phyloP scores from a whole-genome alignment of 2,888 invertebrate genomes.

The Microplitis deprimator region DNA sequence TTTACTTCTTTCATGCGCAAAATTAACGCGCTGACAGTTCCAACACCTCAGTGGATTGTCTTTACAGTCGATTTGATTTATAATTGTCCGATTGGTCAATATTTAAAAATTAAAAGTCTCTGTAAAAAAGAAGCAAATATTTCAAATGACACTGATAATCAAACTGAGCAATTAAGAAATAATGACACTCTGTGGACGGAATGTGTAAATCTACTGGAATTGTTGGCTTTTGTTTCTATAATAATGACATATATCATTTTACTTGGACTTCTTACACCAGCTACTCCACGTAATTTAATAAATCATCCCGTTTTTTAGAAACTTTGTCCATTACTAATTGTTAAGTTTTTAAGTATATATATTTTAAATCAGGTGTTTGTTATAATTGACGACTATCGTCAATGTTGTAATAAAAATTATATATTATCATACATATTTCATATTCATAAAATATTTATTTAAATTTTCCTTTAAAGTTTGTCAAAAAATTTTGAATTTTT shows the following conservation, averaged over 20 bases:
- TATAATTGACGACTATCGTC: too few relatives aligned
- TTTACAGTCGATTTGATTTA: constrained; percentile 54
- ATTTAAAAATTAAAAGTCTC: constrained; percentile 53
- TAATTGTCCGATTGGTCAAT: constrained; percentile 56
- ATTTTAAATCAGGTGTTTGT: too few relatives aligned
- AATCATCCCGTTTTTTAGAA: constrained; percentile 19
- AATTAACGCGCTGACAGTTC: constrained; percentile 54
- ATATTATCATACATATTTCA: too few relatives aligned
- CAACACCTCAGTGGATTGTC: constrained; percentile 61
- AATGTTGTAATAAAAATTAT: too few relatives aligned
- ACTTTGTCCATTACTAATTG: too few relatives aligned
- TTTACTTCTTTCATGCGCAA: constrained; percentile 64
- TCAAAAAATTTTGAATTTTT: too few relatives aligned
- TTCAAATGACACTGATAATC: constrained; percentile 52
- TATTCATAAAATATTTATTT: too few relatives aligned
- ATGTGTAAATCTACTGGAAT: constrained; percentile 61
- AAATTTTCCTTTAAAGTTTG: too few relatives aligned
- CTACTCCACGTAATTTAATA: background rate
- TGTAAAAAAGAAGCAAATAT: constrained; percentile 46
- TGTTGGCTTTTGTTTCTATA: constrained; percentile 57
- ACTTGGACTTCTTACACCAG: constrained; percentile 53
- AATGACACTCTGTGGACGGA: constrained; percentile 58
- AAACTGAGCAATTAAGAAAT: constrained; percentile 42
- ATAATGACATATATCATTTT: constrained; percentile 58
- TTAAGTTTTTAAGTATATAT: too few relatives aligned